These are phyloP conservation scores for Polymixis flavicincta DNA, from an alignment of 2,888 invertebrate species.

Conservation along the genomic window DNA sequence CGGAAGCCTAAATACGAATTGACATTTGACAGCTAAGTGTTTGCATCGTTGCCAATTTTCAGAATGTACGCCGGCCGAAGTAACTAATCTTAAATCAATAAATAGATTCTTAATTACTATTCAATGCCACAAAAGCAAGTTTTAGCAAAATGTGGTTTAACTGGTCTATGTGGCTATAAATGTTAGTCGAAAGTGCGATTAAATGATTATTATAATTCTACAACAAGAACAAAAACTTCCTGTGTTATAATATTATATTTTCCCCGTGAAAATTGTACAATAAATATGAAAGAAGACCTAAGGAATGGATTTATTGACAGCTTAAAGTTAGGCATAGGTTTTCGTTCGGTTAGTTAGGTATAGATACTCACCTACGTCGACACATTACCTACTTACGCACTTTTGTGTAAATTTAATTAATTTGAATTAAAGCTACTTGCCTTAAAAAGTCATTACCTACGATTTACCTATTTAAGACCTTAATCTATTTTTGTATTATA, in stretches of 20 bases:
- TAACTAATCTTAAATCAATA: too few species aligned
- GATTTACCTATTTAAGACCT: too few species aligned
- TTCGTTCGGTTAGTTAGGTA: too few species aligned
- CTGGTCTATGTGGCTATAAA: background rate
- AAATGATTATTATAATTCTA: background rate
- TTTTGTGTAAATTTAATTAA: background rate
- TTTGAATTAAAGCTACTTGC: background rate
- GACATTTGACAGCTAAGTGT: background rate
- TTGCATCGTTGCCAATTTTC: background rate
- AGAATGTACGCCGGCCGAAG: background rate
- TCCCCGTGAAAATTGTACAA: background rate
- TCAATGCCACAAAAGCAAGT: background rate
- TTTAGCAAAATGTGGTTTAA: background rate
- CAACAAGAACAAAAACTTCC: background rate
- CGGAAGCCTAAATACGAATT: too few species aligned
- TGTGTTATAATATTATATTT: background rate
- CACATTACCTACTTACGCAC: too few species aligned
- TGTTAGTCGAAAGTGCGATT: background rate
- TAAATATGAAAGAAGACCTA: background rate
- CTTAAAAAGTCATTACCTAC: too few species aligned
- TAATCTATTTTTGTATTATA: too few species aligned
- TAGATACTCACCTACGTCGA: too few species aligned
- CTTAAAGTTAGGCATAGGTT: background rate
- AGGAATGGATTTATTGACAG: background rate
- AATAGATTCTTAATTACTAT: background rate